Evolutionary conservation across 2,113 vertebrate genomes (phyloP).

Genomic region (Onychostruthus taczanowskii): DNA sequence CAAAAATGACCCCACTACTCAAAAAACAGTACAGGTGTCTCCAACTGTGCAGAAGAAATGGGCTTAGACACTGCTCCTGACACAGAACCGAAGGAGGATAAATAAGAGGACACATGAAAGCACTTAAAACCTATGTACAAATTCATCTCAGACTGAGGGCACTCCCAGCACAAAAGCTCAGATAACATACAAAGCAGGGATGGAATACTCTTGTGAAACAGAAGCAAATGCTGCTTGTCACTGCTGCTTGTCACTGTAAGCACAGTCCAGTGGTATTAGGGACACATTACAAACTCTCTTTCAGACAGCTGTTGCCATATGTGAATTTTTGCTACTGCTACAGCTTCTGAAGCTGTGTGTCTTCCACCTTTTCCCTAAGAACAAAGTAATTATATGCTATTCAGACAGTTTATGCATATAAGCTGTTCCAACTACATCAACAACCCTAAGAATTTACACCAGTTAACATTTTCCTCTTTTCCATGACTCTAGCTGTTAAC

Average conservation of each 20-base stretch:
- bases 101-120: background rate
- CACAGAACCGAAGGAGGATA: background rate
- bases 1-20: background rate
- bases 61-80: background rate
- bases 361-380: background rate
- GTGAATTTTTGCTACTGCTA: background rate
- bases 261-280: background rate
- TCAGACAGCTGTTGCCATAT: background rate
- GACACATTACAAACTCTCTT: background rate
- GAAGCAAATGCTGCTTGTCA: background rate
- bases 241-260: background rate
- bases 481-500: background rate
- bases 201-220: background rate
- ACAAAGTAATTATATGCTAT: background rate
- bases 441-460: background rate
- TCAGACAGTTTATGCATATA: background rate
- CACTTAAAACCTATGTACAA: background rate
- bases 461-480: background rate
- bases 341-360: background rate
- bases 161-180: background rate
- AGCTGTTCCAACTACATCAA: background rate
- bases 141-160: background rate
- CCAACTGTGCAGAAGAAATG: background rate
- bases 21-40: background rate
- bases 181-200: background rate